Percentiles rank a stretch among this genome's conserved stretches.
phyloP scores from a whole-genome alignment of 2,888 invertebrate genomes.

The Oxystoma pomonae region DNA sequence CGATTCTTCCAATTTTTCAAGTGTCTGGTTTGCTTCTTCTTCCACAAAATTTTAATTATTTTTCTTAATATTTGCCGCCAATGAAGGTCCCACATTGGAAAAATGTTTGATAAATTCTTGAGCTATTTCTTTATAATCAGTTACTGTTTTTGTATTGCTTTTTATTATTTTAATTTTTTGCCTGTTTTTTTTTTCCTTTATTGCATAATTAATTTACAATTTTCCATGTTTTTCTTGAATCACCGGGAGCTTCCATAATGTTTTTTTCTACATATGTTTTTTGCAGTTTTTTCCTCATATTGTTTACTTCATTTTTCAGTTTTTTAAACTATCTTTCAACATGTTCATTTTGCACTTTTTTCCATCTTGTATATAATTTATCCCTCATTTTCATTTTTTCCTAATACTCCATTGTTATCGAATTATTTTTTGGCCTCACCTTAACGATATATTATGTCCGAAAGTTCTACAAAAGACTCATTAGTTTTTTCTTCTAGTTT shows the following conservation, averaged over 20 bases:
- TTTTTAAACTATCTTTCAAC: no score
- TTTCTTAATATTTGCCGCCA: neutral
- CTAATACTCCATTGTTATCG: neutral
- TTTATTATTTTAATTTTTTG: no score
- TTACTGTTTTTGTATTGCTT: no score
- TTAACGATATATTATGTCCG: neutral
- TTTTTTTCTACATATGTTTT: neutral
- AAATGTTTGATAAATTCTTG: no score
- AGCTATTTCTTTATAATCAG: neutral
- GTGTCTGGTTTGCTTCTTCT: no score
- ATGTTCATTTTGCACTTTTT: neutral
- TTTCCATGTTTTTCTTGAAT: neutral
- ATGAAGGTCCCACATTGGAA: neutral
- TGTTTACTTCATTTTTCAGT: no score
- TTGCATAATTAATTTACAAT: neutral
- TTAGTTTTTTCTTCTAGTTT: no score
- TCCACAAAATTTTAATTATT: neutral
- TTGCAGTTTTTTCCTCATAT: no score
- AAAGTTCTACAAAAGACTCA: no score
- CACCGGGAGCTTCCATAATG: neutral
- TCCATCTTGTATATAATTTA: neutral
- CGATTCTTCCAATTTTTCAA: no score
- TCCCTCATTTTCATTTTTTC: neutral
- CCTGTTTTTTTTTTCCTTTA: neutral
- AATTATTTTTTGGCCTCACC: neutral